These are phyloP conservation scores for Aphidius gifuensis DNA, from an alignment of 1,140 invertebrate genomes.

Conservation along the genomic window DNA sequence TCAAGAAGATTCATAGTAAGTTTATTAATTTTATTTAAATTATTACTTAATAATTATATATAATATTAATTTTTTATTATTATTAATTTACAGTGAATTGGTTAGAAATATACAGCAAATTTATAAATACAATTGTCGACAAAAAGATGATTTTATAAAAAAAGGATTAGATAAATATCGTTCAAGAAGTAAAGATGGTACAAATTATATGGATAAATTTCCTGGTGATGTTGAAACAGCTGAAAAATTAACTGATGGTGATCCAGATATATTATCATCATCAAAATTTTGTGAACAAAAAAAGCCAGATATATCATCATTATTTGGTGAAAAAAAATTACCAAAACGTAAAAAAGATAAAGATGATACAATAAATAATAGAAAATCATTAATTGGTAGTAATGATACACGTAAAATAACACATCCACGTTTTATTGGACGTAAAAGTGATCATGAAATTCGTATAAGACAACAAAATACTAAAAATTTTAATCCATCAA, in stretches of 20 bases:
- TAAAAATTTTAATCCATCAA: conserved; percentile 33
- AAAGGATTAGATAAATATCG: conserved; percentile 71
- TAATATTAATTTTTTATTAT: conserved; percentile 25
- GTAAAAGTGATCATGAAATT: conserved; percentile 63
- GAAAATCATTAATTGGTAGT: conserved; percentile 22
- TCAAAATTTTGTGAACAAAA: conserved; percentile 63
- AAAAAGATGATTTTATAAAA: conserved; percentile 75
- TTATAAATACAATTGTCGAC: conserved; percentile 71
- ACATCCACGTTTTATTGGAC: conserved; percentile 54
- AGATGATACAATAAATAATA: conserved; percentile 31
- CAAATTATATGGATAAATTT: conserved; percentile 69
- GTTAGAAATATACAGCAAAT: conserved; percentile 70
- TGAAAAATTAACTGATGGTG: conserved; percentile 65
- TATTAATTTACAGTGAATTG: conserved; percentile 68
- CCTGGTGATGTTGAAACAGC: conserved; percentile 68
- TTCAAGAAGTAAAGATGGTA: conserved; percentile 57
- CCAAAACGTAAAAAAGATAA: conserved; percentile 43
- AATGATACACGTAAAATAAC: conserved; percentile 44
- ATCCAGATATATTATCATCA: conserved; percentile 63
- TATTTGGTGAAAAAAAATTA: conserved; percentile 50
- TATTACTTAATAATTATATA: conserved; percentile 22
- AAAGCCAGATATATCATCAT: conserved; percentile 52
- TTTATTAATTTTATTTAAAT: conserved; percentile 29
- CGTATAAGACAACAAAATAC: conserved; percentile 52
- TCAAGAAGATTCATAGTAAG: conserved; percentile 77